phyloP scores from a whole-genome alignment of 2,113 vertebrate genomes.

The Thamnophis sirtalis region DNA sequence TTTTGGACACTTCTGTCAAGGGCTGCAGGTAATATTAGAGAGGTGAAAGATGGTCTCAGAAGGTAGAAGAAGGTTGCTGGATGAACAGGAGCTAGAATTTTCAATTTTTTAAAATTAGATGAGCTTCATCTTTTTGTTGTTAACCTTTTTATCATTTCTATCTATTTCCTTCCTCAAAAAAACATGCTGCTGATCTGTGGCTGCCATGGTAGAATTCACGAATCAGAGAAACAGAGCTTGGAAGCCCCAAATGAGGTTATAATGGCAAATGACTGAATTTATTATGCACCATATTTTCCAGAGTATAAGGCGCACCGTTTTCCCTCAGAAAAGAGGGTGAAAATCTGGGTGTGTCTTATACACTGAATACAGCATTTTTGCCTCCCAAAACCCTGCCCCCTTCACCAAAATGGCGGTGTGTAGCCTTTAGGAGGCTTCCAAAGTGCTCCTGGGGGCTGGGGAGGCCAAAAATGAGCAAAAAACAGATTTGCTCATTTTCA shows the following conservation, averaged over 20 bases:
- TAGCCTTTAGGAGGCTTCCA: no score
- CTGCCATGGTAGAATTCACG: background rate
- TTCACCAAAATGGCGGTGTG: no score
- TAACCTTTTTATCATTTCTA: background rate
- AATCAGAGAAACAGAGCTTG: background rate
- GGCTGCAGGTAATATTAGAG: background rate
- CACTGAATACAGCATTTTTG: no score
- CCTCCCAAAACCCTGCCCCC: no score
- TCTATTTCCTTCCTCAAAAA: background rate
- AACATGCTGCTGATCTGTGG: background rate
- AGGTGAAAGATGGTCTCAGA: background rate
- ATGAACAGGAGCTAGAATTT: background rate
- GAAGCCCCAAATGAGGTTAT: background rate
- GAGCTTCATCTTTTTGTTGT: background rate
- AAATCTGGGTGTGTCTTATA: no score
- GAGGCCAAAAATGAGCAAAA: no score
- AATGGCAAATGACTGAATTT: background rate
- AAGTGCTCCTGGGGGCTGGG: no score
- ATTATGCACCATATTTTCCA: background rate
- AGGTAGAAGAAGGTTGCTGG: background rate
- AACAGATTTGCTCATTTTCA: no score
- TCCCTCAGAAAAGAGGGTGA: no score
- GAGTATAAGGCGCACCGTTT: no score
- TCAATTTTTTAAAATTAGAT: background rate
- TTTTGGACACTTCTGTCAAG: background rate